These are phyloP conservation scores for Turnix velox DNA, from an alignment of 2,113 vertebrate species.

Conservation along the genomic window DNA sequence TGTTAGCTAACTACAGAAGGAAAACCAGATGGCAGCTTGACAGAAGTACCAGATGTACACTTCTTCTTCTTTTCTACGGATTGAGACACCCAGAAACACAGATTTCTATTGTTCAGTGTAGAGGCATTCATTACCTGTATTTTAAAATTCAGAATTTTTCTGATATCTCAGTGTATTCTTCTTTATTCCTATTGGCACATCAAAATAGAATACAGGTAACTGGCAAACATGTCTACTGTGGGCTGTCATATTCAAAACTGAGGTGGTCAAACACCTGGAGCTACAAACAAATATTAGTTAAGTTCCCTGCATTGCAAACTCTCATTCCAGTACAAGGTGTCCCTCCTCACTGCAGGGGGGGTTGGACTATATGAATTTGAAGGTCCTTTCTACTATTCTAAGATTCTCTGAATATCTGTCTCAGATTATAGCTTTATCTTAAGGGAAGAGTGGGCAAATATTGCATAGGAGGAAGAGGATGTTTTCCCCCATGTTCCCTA, in stretches of 20 bases:
- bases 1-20: not conserved
- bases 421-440: not conserved
- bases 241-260: not conserved
- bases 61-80: not conserved
- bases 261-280: not conserved
- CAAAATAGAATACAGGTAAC: not conserved
- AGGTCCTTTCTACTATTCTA: too few relatives aligned
- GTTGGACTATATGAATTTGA: too few relatives aligned
- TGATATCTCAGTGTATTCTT: not conserved
- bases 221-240: not conserved
- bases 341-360: too few relatives aligned
- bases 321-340: too few relatives aligned
- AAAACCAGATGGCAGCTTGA: not conserved
- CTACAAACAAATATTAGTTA: not conserved
- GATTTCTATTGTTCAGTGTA: not conserved
- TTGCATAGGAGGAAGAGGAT: conserved; percentile 11
- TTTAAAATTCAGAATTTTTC: not conserved
- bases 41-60: not conserved
- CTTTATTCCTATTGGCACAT: not conserved
- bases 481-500: not conserved
- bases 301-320: not conserved
- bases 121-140: not conserved
- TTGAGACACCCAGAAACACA: not conserved
- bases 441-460: not conserved
- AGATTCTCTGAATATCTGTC: too few relatives aligned